Percentiles rank a stretch among this genome's conserved stretches.
phyloP scores from a whole-genome alignment of 1,140 invertebrate genomes.

The Zaprionus davidi region DNA sequence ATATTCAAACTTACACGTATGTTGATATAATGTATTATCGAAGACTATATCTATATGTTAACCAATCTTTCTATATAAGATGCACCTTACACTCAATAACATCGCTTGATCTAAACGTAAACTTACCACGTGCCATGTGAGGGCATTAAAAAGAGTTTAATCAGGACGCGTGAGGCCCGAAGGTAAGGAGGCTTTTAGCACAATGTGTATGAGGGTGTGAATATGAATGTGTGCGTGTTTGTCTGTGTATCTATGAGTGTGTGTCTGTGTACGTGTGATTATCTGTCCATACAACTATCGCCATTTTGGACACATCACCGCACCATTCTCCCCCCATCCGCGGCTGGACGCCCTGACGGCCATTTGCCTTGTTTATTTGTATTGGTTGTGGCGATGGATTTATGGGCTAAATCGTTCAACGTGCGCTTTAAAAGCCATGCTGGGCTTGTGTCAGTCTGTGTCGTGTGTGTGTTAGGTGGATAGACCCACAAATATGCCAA shows the following conservation, averaged over 20 bases:
- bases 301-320: conserved; percentile 16
- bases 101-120: conserved; percentile 1
- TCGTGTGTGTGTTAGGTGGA: conserved; percentile 12
- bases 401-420: conserved; percentile 71
- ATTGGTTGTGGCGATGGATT: conserved; percentile 71
- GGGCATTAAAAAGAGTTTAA: conserved; percentile 53
- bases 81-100: not conserved
- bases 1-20: no score
- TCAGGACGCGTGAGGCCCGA: conserved; percentile 42
- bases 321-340: not conserved
- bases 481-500: conserved; percentile 68
- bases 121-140: conserved; percentile 34
- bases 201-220: not conserved
- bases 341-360: conserved; percentile 17
- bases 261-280: conserved; percentile 19
- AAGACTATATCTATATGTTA: not conserved
- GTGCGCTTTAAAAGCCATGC: conserved; percentile 32
- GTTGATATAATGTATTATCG: not conserved
- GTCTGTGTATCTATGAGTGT: conserved; percentile 7
- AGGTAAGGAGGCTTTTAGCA: conserved; percentile 28
- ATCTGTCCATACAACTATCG: conserved; percentile 58
- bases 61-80: not conserved
- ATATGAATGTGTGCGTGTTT: conserved; percentile 2
- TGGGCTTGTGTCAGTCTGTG: conserved; percentile 13
- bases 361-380: conserved; percentile 67